Evolutionary conservation across 1,140 invertebrate species (phyloP).

Genomic region (Artemia franciscana): DNA sequence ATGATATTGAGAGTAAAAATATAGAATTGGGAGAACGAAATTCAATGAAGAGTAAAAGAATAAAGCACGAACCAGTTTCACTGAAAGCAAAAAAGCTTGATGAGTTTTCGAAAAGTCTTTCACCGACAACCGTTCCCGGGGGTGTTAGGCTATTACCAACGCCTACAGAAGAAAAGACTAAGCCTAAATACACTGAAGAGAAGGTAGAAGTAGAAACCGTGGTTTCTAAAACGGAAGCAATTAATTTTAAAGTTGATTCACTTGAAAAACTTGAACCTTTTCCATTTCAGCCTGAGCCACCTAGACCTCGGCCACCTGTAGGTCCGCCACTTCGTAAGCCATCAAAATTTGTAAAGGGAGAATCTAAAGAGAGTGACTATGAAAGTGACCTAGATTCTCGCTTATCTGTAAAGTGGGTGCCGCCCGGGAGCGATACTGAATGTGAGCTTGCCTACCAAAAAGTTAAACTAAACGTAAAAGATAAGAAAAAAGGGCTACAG

Average conservation of each 20-base stretch:
- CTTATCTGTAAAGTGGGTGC: conserved; percentile 35
- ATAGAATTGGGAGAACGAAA: too few relatives aligned
- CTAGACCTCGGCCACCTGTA: conserved; percentile 16
- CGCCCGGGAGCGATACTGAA: conserved; percentile 37
- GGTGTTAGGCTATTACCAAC: conserved; percentile 33
- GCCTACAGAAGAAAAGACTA: conserved; percentile 10
- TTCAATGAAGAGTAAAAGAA: too few relatives aligned
- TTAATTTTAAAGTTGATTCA: conserved; percentile 3
- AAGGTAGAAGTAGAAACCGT: conserved; percentile 3
- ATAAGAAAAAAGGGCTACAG: not conserved
- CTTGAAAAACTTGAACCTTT: conserved; percentile 22
- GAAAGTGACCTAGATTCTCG: conserved; percentile 43
- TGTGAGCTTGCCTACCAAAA: conserved; percentile 27
- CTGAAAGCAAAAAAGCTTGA: conserved; percentile 35
- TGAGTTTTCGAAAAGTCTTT: conserved; percentile 29
- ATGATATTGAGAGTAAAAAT: too few relatives aligned
- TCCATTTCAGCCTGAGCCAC: conserved; percentile 22
- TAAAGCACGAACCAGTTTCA: conserved; percentile 31
- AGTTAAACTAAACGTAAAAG: conserved; percentile 18
- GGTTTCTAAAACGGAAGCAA: conserved; percentile 1
- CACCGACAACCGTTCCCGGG: conserved; percentile 33
- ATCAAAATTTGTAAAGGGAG: conserved; percentile 38
- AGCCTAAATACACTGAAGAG: conserved; percentile 4
- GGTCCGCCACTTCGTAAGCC: conserved; percentile 28
- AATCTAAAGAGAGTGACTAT: conserved; percentile 43